A percentile compares a stretch with the other conserved stretches of the same genome.
Evolutionary conservation across 2,797 vertebrate genomes (phyloP).

Genomic region (Bucorvus abyssinicus): DNA sequence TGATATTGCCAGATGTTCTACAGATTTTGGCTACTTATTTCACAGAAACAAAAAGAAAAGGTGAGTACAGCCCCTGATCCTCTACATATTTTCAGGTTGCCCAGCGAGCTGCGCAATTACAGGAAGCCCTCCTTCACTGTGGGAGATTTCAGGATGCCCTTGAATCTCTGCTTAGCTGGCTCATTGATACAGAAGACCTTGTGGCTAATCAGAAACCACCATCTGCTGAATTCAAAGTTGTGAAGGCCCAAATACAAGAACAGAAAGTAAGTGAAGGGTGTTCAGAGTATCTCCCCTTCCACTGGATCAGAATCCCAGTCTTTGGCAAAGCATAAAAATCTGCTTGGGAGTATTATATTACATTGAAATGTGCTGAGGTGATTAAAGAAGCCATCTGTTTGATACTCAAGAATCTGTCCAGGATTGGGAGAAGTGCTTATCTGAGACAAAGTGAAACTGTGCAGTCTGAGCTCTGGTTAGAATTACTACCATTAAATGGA

Average conservation of each 20-base stretch:
- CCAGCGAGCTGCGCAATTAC: slow-evolving; percentile 92
- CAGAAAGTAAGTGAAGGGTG: slow-evolving; percentile 85
- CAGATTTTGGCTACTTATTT: not conserved
- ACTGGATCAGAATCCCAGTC: not conserved
- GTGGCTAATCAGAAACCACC: slow-evolving; percentile 95
- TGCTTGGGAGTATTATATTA: not conserved
- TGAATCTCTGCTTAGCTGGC: slow-evolving; percentile 96
- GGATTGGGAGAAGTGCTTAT: not conserved
- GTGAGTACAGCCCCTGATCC: not conserved
- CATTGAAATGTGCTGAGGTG: not conserved
- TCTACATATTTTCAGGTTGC: slow-evolving; percentile 82
- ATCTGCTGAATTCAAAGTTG: slow-evolving; percentile 97
- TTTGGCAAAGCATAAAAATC: not conserved
- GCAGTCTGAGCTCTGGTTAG: not conserved
- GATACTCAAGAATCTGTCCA: not conserved
- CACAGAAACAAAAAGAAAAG: not conserved
- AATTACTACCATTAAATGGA: not conserved
- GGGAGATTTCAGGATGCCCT: slow-evolving; percentile 97
- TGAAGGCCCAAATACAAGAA: slow-evolving; percentile 99
- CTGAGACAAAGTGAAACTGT: not conserved
- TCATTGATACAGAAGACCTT: slow-evolving; percentile 95
- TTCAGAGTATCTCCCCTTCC: not conserved
- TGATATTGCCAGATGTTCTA: not conserved
- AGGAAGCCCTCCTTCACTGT: slow-evolving; percentile 95
- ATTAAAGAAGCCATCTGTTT: not conserved